These are phyloP conservation scores for Agrotis exclamationis DNA, from an alignment of 2,888 invertebrate genomes.

Conservation along the genomic window DNA sequence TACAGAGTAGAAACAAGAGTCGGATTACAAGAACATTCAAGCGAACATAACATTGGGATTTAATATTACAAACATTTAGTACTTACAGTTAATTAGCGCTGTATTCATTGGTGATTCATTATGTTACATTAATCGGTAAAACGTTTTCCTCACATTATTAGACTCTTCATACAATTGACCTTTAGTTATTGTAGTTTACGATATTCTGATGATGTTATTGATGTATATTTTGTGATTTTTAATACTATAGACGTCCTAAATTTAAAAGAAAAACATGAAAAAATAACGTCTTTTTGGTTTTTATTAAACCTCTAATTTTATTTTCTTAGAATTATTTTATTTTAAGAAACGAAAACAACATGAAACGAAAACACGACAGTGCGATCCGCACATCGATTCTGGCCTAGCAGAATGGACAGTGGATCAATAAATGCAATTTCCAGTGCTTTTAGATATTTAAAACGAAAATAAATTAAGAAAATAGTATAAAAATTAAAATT, in stretches of 20 bases:
- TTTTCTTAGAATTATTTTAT: conserved; percentile 70
- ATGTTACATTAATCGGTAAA: conserved; percentile 64
- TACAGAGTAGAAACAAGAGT: conserved; percentile 65
- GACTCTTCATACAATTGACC: conserved; percentile 83
- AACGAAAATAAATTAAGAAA: conserved; percentile 78
- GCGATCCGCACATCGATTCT: conserved; percentile 75
- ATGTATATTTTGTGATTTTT: conserved; percentile 56
- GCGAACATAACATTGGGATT: conserved; percentile 64
- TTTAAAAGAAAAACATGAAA: conserved; percentile 57
- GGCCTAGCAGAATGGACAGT: conserved; percentile 76
- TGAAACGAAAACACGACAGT: conserved; percentile 62
- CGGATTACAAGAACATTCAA: conserved; percentile 65
- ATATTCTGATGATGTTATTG: conserved; percentile 60
- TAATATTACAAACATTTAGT: conserved; percentile 61
- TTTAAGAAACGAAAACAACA: conserved; percentile 67
- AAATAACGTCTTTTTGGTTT: conserved; percentile 58
- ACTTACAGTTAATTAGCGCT: conserved; percentile 64
- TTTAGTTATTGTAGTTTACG: conserved; percentile 75
- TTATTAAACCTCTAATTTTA: conserved; percentile 58
- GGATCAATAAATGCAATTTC: conserved; percentile 87
- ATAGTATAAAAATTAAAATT: conserved; percentile 86
- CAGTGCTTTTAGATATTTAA: conserved; percentile 75
- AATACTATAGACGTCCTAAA: conserved; percentile 61
- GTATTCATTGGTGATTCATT: conserved; percentile 68
- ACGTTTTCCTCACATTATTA: conserved; percentile 68